phyloP scores from a whole-genome alignment of 2,797 vertebrate species.

The Triplophysa bombifrons region DNA sequence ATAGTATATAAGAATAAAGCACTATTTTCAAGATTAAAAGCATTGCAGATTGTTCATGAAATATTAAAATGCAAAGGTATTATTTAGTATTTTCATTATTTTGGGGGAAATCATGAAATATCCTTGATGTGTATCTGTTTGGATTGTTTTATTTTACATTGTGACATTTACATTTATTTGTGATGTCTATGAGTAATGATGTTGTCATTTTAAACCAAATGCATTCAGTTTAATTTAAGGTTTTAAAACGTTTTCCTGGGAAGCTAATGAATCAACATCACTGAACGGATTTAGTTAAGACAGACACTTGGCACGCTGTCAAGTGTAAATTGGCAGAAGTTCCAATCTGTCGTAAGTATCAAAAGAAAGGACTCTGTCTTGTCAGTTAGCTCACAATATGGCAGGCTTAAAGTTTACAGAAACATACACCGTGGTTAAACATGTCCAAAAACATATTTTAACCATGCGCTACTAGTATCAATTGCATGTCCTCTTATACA shows the following conservation, averaged over 20 bases:
- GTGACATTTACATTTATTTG: not conserved
- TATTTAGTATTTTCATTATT: too few relatives aligned
- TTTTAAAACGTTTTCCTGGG: slow-evolving; percentile 66
- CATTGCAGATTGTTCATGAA: too few relatives aligned
- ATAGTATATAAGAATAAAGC: too few relatives aligned
- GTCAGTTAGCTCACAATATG: slow-evolving; percentile 3
- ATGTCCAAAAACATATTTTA: not conserved
- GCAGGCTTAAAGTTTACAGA: not conserved
- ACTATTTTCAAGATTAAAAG: too few relatives aligned
- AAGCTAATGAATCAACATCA: slow-evolving; percentile 73
- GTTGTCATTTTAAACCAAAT: slow-evolving; percentile 39
- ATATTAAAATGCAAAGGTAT: too few relatives aligned
- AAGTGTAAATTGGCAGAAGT: slow-evolving; percentile 62
- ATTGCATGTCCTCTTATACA: too few relatives aligned
- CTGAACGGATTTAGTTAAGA: slow-evolving; percentile 61
- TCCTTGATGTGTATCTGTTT: not conserved
- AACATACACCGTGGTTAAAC: not conserved
- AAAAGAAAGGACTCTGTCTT: not conserved
- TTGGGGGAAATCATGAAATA: not conserved
- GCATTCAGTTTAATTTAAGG: slow-evolving; percentile 52
- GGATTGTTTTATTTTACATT: not conserved
- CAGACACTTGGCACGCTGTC: slow-evolving; percentile 62
- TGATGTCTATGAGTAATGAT: slow-evolving; percentile 53
- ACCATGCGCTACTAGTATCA: too few relatives aligned
- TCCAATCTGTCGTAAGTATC: slow-evolving; percentile 62